These are phyloP conservation scores for Cricetomys ansorgei DNA, from an alignment of 2,113 vertebrate genomes.

Conservation along the genomic window DNA sequence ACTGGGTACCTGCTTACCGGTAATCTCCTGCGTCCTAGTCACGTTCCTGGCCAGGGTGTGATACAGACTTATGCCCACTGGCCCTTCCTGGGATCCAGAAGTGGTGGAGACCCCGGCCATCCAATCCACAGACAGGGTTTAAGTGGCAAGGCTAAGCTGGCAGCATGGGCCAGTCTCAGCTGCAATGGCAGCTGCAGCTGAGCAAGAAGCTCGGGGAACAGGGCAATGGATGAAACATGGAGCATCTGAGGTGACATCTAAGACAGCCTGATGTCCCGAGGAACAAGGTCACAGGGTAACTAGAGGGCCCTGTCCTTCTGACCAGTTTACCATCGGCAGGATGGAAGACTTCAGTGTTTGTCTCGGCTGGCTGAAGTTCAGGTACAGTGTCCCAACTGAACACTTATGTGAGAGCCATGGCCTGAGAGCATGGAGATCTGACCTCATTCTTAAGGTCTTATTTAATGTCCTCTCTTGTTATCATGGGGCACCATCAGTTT, in stretches of 20 bases:
- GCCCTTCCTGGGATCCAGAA: background rate
- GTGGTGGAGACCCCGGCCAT: background rate
- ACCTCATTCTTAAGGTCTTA: background rate
- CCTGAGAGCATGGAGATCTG: background rate
- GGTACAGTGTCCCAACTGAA: background rate
- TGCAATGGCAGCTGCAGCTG: background rate
- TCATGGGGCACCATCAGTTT: background rate
- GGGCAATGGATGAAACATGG: background rate
- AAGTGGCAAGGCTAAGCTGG: background rate
- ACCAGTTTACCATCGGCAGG: background rate
- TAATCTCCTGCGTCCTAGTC: background rate
- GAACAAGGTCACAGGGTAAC: background rate
- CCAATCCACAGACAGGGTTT: background rate
- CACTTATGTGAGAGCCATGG: background rate
- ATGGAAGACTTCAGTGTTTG: background rate
- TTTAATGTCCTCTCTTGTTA: background rate
- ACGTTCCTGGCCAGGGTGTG: background rate
- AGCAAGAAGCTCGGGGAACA: background rate
- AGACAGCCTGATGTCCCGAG: background rate
- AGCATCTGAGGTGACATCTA: background rate
- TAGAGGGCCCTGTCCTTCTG: background rate
- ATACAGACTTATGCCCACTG: background rate
- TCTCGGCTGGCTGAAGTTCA: background rate
- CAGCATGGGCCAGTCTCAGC: fast-evolving
- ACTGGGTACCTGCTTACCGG: too few relatives aligned